phyloP scores from a whole-genome alignment of 2,113 vertebrate genomes.

The Otus sunia region DNA sequence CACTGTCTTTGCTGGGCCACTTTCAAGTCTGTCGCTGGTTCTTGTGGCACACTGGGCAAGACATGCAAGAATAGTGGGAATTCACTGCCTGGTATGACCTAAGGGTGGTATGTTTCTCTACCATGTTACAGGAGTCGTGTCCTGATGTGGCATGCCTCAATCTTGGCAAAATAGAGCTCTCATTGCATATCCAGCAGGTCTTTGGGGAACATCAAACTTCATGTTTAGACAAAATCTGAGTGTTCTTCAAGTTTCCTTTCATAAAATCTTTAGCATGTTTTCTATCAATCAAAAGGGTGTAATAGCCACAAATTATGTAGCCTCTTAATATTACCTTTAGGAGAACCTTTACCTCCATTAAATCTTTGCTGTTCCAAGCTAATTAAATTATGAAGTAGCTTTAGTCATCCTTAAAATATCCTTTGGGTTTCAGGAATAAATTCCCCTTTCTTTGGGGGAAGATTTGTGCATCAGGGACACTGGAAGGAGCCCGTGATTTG shows the following conservation, averaged over 20 bases:
- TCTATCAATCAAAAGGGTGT: background rate
- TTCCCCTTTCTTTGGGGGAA: background rate
- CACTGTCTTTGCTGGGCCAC: background rate
- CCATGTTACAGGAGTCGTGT: background rate
- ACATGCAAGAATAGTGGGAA: background rate
- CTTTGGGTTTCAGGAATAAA: background rate
- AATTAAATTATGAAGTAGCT: background rate
- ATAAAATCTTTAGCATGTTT: background rate
- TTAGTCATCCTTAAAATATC: background rate
- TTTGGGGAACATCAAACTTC: background rate
- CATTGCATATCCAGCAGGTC: background rate
- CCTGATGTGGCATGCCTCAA: background rate
- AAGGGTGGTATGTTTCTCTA: background rate
- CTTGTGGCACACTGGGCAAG: background rate
- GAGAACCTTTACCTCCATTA: background rate
- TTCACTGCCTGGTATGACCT: background rate
- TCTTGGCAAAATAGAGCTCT: background rate
- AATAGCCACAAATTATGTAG: background rate
- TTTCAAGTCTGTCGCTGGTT: background rate
- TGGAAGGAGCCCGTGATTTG: background rate
- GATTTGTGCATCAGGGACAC: background rate
- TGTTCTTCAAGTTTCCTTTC: background rate
- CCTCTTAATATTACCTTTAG: background rate
- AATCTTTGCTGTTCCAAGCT: background rate
- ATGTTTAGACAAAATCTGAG: background rate